These are phyloP conservation scores for Molanna angustata DNA, from an alignment of 2,888 invertebrate species.

Conservation along the genomic window DNA sequence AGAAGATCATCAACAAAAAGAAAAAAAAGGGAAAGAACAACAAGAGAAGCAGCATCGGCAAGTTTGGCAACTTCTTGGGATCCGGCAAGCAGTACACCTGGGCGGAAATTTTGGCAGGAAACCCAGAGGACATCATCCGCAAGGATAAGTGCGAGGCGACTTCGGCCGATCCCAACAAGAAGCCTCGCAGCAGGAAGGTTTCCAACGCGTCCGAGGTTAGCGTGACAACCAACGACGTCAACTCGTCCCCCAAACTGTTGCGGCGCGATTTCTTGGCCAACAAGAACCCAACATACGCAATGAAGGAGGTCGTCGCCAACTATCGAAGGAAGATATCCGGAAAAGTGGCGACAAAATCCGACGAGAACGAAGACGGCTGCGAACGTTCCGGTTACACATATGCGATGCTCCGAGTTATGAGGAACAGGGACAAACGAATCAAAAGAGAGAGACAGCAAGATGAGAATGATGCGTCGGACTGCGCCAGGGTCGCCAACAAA, in stretches of 20 bases:
- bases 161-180: constrained; percentile 41
- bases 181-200: constrained; percentile 48
- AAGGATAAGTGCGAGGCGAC: constrained; percentile 43
- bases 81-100: constrained; percentile 60
- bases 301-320: constrained; percentile 64
- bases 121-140: constrained; percentile 62
- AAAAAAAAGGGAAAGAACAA: constrained; percentile 49
- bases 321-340: constrained; percentile 55
- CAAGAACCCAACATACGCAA: constrained; percentile 68
- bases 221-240: constrained; percentile 38
- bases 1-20: constrained; percentile 48
- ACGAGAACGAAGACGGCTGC: constrained; percentile 29
- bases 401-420: constrained; percentile 55
- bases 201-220: constrained; percentile 45
- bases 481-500: too few species aligned
- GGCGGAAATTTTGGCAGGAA: constrained; percentile 63
- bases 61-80: constrained; percentile 54
- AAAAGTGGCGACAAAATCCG: constrained; percentile 35
- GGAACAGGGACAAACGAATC: constrained; percentile 49
- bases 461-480: too few species aligned
- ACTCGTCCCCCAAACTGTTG: constrained; percentile 42
- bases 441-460: constrained; percentile 44
- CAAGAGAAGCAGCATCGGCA: constrained; percentile 48
- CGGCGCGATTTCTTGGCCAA: constrained; percentile 50
- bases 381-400: constrained; percentile 48